Conservation (phyloP, 2,113 vertebrate genomes). For the Phoenicopterus ruber region DNA sequence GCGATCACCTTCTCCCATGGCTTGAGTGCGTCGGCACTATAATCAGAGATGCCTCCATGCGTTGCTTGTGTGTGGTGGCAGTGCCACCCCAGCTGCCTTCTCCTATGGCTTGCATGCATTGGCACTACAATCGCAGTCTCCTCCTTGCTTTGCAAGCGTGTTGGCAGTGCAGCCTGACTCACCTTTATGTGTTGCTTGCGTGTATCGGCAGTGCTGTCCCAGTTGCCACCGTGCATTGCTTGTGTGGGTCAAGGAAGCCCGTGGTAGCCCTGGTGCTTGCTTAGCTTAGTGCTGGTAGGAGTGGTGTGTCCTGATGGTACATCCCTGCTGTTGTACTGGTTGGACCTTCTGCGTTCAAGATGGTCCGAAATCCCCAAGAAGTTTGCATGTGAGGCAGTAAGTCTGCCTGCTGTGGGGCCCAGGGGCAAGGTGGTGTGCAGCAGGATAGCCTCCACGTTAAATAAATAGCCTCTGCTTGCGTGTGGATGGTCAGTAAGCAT, state of each 20-base stretch:
- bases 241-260: not conserved
- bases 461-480: not conserved
- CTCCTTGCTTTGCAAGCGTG: not conserved
- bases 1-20: not conserved
- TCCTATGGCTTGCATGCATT: not conserved
- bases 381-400: not conserved
- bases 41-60: not conserved
- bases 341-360: not conserved
- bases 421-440: not conserved
- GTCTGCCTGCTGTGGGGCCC: not conserved
- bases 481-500: not conserved
- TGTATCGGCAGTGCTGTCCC: not conserved
- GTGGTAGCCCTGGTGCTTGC: not conserved
- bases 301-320: not conserved
- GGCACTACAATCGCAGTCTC: fast-evolving
- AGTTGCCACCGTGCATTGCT: not conserved
- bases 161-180: not conserved
- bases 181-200: fast-evolving
- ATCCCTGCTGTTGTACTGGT: not conserved
- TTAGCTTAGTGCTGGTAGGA: fast-evolving
- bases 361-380: not conserved
- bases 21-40: not conserved
- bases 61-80: not conserved
- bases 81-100: too few species aligned
- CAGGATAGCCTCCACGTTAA: not conserved